Evolutionary conservation across 2,888 invertebrate genomes (phyloP).

Genomic region (Lasioglossum villosulum): DNA sequence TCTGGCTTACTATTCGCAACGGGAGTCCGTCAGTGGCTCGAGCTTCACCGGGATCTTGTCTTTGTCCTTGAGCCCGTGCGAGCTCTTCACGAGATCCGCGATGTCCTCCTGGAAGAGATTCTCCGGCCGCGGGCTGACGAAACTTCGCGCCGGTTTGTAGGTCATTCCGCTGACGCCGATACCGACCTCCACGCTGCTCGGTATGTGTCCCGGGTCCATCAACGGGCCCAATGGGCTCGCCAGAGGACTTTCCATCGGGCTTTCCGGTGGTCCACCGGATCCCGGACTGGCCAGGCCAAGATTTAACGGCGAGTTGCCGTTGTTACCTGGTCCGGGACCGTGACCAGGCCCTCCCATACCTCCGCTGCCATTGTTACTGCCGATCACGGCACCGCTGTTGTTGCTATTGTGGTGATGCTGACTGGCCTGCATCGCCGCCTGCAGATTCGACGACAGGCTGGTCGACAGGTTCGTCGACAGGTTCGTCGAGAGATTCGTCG

Average conservation of each 20-base stretch:
- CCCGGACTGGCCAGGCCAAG: slow-evolving; percentile 85
- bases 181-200: slow-evolving; percentile 86
- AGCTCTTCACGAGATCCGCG: slow-evolving; percentile 88
- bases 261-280: slow-evolving; percentile 85
- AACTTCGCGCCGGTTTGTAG: slow-evolving; percentile 88
- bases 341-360: slow-evolving; percentile 77
- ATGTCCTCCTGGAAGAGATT: slow-evolving; percentile 88
- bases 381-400: slow-evolving; percentile 74
- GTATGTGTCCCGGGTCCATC: slow-evolving; percentile 87
- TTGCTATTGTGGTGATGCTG: slow-evolving; percentile 83
- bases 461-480: slow-evolving; percentile 85
- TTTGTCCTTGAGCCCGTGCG: slow-evolving; percentile 83
- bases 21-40: slow-evolving; percentile 89
- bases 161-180: slow-evolving; percentile 88
- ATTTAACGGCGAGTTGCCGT: slow-evolving; percentile 83
- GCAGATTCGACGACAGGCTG: slow-evolving; percentile 78
- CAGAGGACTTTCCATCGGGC: slow-evolving; percentile 87
- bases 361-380: slow-evolving; percentile 74
- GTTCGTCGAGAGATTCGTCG: slow-evolving; percentile 85
- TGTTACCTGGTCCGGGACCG: slow-evolving; percentile 70
- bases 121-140: slow-evolving; percentile 87
- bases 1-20: slow-evolving; percentile 86
- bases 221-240: slow-evolving; percentile 88
- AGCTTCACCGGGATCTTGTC: slow-evolving; percentile 89
- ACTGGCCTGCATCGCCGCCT: slow-evolving; percentile 85